Evolutionary conservation across 64 coral and sea anemone species (phyloP).

Genomic region (Porites lutea): DNA sequence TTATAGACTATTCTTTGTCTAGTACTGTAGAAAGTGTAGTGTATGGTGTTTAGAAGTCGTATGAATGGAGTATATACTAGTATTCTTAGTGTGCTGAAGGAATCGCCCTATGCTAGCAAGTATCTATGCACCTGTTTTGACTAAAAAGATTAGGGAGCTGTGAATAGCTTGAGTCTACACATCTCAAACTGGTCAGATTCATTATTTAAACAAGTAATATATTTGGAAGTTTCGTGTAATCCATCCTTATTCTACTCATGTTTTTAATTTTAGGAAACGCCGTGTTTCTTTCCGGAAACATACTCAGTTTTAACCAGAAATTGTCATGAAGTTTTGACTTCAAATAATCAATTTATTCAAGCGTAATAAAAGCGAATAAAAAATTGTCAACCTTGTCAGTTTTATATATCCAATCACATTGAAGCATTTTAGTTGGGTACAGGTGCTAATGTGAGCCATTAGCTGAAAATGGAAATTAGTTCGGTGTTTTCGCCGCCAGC

Average conservation of each 20-base stretch:
- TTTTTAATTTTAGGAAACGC: neutral
- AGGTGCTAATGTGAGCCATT: conserved; percentile 4
- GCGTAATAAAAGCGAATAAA: neutral
- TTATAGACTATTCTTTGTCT: no score
- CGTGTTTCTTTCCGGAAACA: neutral
- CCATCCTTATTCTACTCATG: neutral
- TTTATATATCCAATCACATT: conserved; percentile 14
- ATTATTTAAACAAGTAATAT: neutral
- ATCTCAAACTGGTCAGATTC: neutral
- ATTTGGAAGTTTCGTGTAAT: neutral
- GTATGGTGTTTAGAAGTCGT: no score
- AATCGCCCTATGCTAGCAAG: no score
- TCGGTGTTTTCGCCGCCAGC: neutral
- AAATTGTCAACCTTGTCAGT: neutral
- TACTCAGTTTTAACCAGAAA: no score
- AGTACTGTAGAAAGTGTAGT: no score
- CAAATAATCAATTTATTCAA: neutral
- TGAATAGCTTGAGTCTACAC: no score
- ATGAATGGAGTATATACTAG: no score
- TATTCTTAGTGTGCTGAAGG: no score
- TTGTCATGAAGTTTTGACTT: neutral
- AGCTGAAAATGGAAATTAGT: conserved; percentile 46
- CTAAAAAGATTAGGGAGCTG: no score
- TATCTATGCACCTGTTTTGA: no score
- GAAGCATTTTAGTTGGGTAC: neutral